Base-by-base conservation (phyloP, 2,113 vertebrate species). In the Forbesichthys agassizii region DNA sequence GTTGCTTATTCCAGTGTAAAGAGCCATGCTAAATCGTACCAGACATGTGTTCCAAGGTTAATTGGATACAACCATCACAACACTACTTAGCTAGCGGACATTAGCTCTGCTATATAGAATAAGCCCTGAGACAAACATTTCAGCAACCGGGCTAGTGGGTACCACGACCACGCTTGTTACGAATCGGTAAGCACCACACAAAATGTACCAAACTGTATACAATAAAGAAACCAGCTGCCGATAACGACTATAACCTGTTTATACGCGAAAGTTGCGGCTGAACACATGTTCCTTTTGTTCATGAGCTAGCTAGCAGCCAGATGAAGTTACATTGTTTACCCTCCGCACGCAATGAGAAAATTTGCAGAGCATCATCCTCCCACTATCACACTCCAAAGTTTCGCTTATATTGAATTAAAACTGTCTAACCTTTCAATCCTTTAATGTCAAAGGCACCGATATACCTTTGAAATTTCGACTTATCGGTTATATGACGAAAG, bases 271-370 rank as follows among this genome's bases (percentile, higher is more conserved):
- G 65, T 49, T 68, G 78, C 75, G 81, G 79, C 78, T 60, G 80
- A 71, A 81, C 79, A 67, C 77, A 82, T 83, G 76, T 70, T 86
- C 64, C 86, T 88, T 86, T 88, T 90, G 86, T 87, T 91, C 86
- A 66, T 33, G 61, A 33, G 85, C 88, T 89, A 88, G 87, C 84
- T 91, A 88, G 84, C 88, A 67, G 73, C 74, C 86, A 77, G 78
- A 88, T 92, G 85, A 90, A 92, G 84, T 90, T 89, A 82, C 86
- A 90, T 86, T 92, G 90, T 92, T 92, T 93, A 89, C 88, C 80
- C 73, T 74, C 79, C 82, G 76, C 82, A 75, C 82, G 77, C 72
- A 81, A 51, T 73, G 73, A 76, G 75, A 76, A 81, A 84, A 77
- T 80, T 75, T 63, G 73, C 81, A 81, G 81, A 87, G 86, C 91